Percentiles rank a stretch among this genome's conserved stretches.
Conservation (phyloP, 2,888 invertebrate genomes). For the Caenorhabditis sinica region DNA sequence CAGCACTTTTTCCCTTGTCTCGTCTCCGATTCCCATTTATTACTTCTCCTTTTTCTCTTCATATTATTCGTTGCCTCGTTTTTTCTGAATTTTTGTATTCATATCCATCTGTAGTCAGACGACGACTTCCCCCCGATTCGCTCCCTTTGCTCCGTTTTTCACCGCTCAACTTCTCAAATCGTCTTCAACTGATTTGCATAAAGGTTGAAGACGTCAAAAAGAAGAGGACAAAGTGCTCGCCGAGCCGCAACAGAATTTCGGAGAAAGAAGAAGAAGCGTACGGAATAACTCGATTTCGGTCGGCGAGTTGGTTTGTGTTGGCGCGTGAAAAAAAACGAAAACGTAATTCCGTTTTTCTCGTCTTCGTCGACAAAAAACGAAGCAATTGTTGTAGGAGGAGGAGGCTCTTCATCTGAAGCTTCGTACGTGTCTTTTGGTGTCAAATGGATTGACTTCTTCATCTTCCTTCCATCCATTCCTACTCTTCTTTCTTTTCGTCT, state of each 20-base stretch:
- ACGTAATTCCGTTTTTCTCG: slow-evolving; percentile 59
- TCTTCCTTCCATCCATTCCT: slow-evolving; percentile 7
- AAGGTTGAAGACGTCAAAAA: slow-evolving; percentile 55
- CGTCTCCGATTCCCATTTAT: slow-evolving; percentile 22
- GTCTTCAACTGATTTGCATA: slow-evolving; percentile 51
- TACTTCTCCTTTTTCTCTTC: background rate
- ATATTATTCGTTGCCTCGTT: background rate
- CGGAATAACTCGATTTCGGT: slow-evolving; percentile 59
- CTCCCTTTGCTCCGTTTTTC: slow-evolving; percentile 4
- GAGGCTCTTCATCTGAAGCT: slow-evolving; percentile 50
- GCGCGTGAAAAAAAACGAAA: slow-evolving; percentile 55
- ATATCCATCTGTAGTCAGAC: background rate
- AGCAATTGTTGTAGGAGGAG: slow-evolving; percentile 31
- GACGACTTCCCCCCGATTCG: background rate
- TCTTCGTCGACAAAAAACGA: slow-evolving; percentile 44
- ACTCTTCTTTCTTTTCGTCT: slow-evolving; percentile 17
- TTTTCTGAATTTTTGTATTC: slow-evolving; percentile 18
- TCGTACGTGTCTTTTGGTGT: slow-evolving; percentile 45
- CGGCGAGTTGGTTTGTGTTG: slow-evolving; percentile 44
- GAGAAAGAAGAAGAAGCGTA: slow-evolving; percentile 36
- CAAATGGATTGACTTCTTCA: slow-evolving; percentile 43
- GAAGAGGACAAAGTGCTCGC: slow-evolving; percentile 59
- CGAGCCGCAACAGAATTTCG: slow-evolving; percentile 54
- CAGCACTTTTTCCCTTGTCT: slow-evolving; percentile 13
- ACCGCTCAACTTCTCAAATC: slow-evolving; percentile 22